Evolutionary conservation across 2,113 vertebrate genomes (phyloP), one percentile per base, ranked within the genome.

Genomic region (Promerops cafer): DNA sequence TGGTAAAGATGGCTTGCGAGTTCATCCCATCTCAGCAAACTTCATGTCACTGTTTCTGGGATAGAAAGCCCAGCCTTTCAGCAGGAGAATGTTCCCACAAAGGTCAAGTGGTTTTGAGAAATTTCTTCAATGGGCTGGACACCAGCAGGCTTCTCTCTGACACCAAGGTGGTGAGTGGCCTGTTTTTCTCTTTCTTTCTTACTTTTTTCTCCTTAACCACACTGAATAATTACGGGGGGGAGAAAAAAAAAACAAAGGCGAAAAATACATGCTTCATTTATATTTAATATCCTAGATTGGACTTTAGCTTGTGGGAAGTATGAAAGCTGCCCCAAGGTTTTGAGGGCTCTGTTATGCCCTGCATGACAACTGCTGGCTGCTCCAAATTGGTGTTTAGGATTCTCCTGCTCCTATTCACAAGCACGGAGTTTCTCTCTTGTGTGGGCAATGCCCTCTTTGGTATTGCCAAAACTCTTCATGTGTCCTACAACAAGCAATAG

Each of bases 131-230:
- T 37, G 44, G 14, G 23, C 6, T 44, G 39, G 30, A 26, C 47
- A 71, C 21, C 65, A 71, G 5, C 16, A 20, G 53, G 10, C 30
- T 87, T 88, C 24, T 78, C 26, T 85, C 44, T 71, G 44, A 52
- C 37, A 50, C 4, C 4, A 70, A 28, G 16, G 31, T 66, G 24
- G 1, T 0, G 0, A 60, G 20, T 45, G 31, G 17, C 8, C 9
- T 42, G 37, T 52, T 60, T 44, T 16, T 3, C 5, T 16, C n/a
- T 76, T 27, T 64, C 44, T 23, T 12, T 60, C 59, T 64, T 74
- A 10, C 4, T 57, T 81, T 45, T 84, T 66, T 79, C 66, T 61
- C 15, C 35, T 42, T 76, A 83, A 83, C 17, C 16, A 86, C 85
- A 83, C 30, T 35, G 49, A 64, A 54, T 52, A 59, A 93, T 69